Evolutionary conservation across 2,113 vertebrate genomes (phyloP).

Genomic region (Sialia sialis): DNA sequence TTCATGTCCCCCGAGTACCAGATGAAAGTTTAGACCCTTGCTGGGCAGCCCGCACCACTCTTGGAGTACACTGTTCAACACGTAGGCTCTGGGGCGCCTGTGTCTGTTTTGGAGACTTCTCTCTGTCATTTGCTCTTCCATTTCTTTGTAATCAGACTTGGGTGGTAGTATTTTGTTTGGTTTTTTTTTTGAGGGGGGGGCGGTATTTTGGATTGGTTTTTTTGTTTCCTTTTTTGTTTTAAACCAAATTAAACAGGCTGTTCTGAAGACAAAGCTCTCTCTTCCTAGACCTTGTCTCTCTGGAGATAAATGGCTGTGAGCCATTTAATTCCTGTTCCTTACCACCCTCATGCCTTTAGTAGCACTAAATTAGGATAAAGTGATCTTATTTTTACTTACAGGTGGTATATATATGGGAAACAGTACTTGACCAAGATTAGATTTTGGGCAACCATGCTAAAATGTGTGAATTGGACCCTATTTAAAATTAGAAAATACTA

Average conservation of each 20-base stretch:
- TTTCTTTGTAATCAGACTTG: not conserved
- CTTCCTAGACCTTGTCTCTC: not conserved
- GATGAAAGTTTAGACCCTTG: slow-evolving; percentile 34
- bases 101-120: not conserved
- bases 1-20: not conserved
- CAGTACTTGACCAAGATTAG: not conserved
- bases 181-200: not conserved
- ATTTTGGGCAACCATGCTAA: not conserved
- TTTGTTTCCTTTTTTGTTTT: not conserved
- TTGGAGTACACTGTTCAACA: not conserved
- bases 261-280: not conserved
- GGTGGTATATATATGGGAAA: not conserved
- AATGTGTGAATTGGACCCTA: not conserved
- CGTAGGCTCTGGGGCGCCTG: not conserved
- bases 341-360: not conserved
- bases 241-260: not conserved
- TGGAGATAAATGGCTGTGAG: not conserved
- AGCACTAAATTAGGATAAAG: not conserved
- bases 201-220: not conserved
- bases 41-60: not conserved
- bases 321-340: not conserved
- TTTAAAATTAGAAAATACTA: not conserved
- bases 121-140: not conserved
- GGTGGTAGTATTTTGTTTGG: not conserved
- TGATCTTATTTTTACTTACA: not conserved